A percentile compares a stretch with the other conserved stretches of the same genome.
phyloP scores from a whole-genome alignment of 1,140 invertebrate species.

The Leptinotarsa defecta region DNA sequence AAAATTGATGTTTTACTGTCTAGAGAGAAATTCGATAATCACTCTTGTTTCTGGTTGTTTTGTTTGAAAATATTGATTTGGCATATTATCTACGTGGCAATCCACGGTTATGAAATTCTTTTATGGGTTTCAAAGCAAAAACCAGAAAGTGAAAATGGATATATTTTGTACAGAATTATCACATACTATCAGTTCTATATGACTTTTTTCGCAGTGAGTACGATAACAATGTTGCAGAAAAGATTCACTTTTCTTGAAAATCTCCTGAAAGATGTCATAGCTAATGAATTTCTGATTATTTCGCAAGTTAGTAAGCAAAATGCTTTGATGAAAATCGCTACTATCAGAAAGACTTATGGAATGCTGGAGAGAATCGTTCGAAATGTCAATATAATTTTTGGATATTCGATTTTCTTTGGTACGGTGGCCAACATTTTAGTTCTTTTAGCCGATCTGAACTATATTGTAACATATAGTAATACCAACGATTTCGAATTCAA shows the following conservation, averaged over 20 bases:
- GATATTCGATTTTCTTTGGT: neutral
- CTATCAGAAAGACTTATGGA: neutral
- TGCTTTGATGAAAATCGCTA: neutral
- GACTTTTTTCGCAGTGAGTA: neutral
- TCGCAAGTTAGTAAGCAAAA: neutral
- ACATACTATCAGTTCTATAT: conserved; percentile 7
- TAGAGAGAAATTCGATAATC: neutral
- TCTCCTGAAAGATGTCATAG: conserved; percentile 2
- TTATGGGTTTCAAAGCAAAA: neutral
- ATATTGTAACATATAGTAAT: neutral
- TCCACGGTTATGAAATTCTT: neutral
- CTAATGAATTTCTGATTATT: neutral
- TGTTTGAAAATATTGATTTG: neutral
- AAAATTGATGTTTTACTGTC: neutral
- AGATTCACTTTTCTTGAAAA: conserved; percentile 3
- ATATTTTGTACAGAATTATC: conserved; percentile 16
- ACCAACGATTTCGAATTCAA: neutral
- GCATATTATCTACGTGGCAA: neutral
- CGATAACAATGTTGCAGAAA: neutral
- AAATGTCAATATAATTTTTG: neutral
- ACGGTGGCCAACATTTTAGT: neutral
- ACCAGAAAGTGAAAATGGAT: neutral
- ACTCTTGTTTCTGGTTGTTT: too few relatives aligned
- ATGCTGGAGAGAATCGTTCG: neutral
- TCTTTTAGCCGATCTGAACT: neutral